These are phyloP conservation scores for Strigamia transsilvanica DNA, from an alignment of 2,888 invertebrate species.

Conservation along the genomic window DNA sequence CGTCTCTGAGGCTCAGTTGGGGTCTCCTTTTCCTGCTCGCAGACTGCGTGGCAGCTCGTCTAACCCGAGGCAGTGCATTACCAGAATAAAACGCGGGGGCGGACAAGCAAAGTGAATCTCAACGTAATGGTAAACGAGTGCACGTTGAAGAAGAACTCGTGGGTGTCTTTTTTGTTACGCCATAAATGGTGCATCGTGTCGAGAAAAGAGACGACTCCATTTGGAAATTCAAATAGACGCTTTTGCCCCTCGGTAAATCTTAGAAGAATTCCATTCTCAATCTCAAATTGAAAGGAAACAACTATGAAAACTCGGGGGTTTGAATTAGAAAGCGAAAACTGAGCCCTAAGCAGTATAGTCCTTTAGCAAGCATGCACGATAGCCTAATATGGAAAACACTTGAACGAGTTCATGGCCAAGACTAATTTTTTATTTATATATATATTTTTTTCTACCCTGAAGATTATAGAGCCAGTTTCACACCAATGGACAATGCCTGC, in stretches of 20 bases:
- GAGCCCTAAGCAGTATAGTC: not conserved
- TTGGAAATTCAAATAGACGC: not conserved
- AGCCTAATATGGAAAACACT: not conserved
- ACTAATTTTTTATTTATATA: not conserved
- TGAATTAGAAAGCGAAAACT: not conserved
- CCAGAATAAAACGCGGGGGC: conserved; percentile 3
- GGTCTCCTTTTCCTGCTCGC: not conserved
- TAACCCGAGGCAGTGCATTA: not conserved
- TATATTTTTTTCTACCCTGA: not conserved
- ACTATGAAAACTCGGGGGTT: no score
- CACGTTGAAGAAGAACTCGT: not conserved
- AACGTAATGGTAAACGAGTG: not conserved
- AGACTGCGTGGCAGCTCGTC: conserved; percentile 24
- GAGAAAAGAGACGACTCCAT: not conserved
- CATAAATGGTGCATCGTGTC: not conserved
- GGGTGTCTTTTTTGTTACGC: not conserved
- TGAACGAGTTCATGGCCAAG: not conserved
- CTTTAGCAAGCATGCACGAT: not conserved
- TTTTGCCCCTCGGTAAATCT: no score
- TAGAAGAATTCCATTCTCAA: not conserved
- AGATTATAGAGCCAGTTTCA: not conserved
- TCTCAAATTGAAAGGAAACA: no score
- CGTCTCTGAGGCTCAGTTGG: not conserved
- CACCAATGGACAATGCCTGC: conserved; percentile 16
- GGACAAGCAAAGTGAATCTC: not conserved